Evolutionary conservation across 1,140 invertebrate species (phyloP).

Genomic region (Phenacoccus solenopsis): DNA sequence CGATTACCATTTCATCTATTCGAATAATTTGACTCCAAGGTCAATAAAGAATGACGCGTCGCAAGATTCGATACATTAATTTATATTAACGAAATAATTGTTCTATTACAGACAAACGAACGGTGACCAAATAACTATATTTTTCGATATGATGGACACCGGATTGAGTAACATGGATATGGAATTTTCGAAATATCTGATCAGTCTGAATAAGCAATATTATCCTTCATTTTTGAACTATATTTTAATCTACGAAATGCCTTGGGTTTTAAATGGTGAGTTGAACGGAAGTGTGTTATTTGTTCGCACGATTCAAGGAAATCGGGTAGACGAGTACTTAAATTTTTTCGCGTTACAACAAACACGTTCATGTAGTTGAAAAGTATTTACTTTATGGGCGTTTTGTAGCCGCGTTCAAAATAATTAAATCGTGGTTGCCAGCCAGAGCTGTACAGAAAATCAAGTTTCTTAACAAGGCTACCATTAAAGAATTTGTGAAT

Average conservation of each 20-base stretch:
- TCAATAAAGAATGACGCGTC: background rate
- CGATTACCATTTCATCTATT: no score
- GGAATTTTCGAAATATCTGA: conserved; percentile 73
- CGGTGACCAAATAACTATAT: conserved; percentile 62
- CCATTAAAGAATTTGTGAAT: conserved; percentile 60
- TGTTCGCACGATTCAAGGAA: background rate
- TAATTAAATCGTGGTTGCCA: conserved; percentile 79
- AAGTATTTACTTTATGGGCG: conserved; percentile 23
- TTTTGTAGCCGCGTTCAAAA: conserved; percentile 71
- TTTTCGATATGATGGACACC: conserved; percentile 80
- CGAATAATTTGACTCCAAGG: no score
- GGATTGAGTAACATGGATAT: conserved; percentile 79
- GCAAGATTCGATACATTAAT: background rate
- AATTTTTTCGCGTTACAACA: background rate
- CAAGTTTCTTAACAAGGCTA: conserved; percentile 70
- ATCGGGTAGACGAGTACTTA: background rate
- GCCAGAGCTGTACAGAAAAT: conserved; percentile 80
- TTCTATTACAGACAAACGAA: conserved; percentile 47
- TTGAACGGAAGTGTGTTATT: conserved; percentile 19
- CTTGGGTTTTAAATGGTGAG: conserved; percentile 81
- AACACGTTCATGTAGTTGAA: background rate
- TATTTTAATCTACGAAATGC: conserved; percentile 86
- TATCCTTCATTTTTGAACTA: conserved; percentile 85
- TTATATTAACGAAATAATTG: background rate
- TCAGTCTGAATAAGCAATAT: conserved; percentile 74